Evolutionary conservation across 1,140 invertebrate genomes (phyloP), one percentile per base, ranked within the genome.

Genomic region (Mercenaria mercenaria): DNA sequence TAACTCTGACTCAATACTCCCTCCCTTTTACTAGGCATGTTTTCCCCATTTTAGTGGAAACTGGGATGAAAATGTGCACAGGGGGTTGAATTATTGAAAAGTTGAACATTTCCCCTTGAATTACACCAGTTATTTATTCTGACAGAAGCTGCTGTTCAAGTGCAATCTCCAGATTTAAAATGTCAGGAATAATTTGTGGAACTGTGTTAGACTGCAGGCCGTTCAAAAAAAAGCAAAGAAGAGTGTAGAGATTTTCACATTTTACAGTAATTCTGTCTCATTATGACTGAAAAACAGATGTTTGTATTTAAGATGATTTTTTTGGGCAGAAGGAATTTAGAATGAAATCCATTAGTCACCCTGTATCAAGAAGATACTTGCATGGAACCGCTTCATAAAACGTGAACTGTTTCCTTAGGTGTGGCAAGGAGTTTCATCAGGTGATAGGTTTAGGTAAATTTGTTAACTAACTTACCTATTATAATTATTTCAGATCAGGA

Each of bases 401-500:
- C 10, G n/a, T 47, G 43, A 47, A 47, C n/a, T 47, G 43, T 47
- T 8, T 47, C 43, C 43, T 47, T n/a, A n/a, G n/a, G n/a, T n/a
- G n/a, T n/a, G n/a, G n/a, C n/a, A n/a, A n/a, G n/a, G 43, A 47
- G 43, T 47, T 8, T 8, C 15, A 8, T 8, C 15, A 47, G 43
- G 43, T 6, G 43, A 47, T 6, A 15, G 43, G 43, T 15, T 6
- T 47, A 47, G 43, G 43, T 47, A 47, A 8, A 8, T 47, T 47
- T n/a, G n/a, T n/a, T n/a, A n/a, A n/a, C n/a, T n/a, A n/a, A n/a
- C n/a, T n/a, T n/a, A n/a, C n/a, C n/a, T n/a, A n/a, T n/a, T n/a
- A n/a, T n/a, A n/a, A n/a, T n/a, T n/a, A 4, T 88, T 88, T 69
- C 87, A 88, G 87, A 81, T 81, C 23, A 13, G 64, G 39, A 23